Percentiles rank a stretch among this genome's conserved stretches.
Conservation (phyloP, 2,888 invertebrate species). For the Leptinotarsa rubiginosa region DNA sequence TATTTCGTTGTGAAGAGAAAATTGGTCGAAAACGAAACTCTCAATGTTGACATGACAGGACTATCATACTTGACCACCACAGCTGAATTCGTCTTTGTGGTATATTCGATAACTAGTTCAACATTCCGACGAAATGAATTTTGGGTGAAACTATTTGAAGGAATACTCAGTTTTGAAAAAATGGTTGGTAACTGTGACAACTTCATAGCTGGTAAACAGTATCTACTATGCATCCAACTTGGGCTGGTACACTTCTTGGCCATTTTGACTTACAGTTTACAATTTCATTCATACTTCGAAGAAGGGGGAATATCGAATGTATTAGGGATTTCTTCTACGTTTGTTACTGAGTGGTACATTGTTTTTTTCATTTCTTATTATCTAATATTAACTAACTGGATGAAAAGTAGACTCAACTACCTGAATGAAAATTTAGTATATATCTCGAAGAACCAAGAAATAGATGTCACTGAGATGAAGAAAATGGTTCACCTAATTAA, state of each 20-base stretch:
- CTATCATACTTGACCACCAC: background rate
- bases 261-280: background rate
- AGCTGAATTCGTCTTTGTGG: constrained; percentile 7
- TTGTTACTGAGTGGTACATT: constrained; percentile 7
- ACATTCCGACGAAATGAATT: constrained; percentile 1
- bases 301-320: background rate
- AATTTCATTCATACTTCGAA: background rate
- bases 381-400: constrained; percentile 27
- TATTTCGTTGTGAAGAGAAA: background rate
- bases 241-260: constrained; percentile 9
- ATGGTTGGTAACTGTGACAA: background rate
- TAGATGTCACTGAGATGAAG: background rate
- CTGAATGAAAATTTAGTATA: background rate
- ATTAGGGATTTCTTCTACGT: background rate
- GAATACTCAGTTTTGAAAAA: background rate
- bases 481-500: background rate
- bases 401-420: constrained; percentile 27
- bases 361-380: constrained; percentile 23
- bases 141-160: constrained; percentile 8
- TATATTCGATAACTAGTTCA: background rate
- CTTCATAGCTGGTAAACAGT: constrained; percentile 3
- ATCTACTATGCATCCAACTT: background rate
- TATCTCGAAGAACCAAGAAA: background rate
- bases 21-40: background rate
- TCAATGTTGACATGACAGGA: background rate